Evolutionary conservation across 1,140 invertebrate genomes (phyloP), one percentile per base, ranked within the genome.

Genomic region (Drosophila ironensis): DNA sequence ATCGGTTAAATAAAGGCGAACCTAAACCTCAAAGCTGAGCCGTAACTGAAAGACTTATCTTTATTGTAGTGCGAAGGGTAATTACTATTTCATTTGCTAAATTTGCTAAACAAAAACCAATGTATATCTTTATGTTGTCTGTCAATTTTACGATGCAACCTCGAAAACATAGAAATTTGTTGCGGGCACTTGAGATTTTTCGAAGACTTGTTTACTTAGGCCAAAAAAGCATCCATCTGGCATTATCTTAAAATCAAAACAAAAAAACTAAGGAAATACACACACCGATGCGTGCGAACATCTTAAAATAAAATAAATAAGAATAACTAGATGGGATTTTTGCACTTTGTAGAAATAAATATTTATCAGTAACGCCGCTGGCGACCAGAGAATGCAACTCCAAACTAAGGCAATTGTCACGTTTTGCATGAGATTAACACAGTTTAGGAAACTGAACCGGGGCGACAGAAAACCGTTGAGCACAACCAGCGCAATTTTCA

Each of bases 341-440:
- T 30, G n/a, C n/a, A n/a, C n/a, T 46, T 24, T 30, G 12, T 47
- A 9, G 48, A 60, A 42, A 60, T 51, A 20, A 50, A 56, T 61
- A 70, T 46, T 71, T 71, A 60, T 64, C 57, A 59, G 46, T 41
- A 59, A 47, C 27, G 50, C 38, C n/a, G n/a, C n/a, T n/a, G 40
- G 37, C 51, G 41, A 47, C 47, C 22, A 30, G 37, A 35, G 63
- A 37, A 54, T 54, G 38, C 56, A 61, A 16, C 14, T 42, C 37
- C 37, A 48, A 57, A 6, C 40, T 16, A 57, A 30, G 17, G 46
- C 45, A 61, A 67, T 57, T 81, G 75, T 80, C 75, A 80, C 75
- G 75, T 80, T 80, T 66, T 44, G 66, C 71, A 81, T 81, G 57
- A 56, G 57, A 81, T 74, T 71, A 60, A 40, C 52, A 60, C 57